Evolutionary conservation across 2,888 invertebrate genomes (phyloP).

Genomic region (Stenichneumon culpator): DNA sequence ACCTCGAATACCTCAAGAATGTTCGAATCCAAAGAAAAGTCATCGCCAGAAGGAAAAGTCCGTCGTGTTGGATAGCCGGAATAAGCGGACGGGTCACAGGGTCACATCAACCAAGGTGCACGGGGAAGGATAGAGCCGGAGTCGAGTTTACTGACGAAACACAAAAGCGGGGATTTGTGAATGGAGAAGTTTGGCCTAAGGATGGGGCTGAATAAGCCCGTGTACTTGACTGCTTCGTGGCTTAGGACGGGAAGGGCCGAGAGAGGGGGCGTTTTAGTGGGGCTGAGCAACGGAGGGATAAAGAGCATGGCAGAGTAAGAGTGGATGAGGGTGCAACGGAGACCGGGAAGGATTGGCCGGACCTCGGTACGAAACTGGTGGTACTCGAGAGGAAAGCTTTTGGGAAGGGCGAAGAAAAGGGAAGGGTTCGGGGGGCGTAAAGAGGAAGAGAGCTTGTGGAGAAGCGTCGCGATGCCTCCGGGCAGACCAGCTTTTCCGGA

Average conservation of each 20-base stretch:
- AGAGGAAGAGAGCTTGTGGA: constrained; percentile 59
- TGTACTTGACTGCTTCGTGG: constrained; percentile 62
- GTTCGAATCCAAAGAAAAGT: too few species aligned
- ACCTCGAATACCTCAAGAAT: too few species aligned
- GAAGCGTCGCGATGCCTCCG: constrained; percentile 63
- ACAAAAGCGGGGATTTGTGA: constrained; percentile 57
- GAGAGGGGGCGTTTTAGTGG: neutral
- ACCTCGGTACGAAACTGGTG: constrained; percentile 53
- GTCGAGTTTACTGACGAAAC: constrained; percentile 64
- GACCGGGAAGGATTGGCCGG: constrained; percentile 53
- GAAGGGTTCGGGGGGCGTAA: constrained; percentile 4
- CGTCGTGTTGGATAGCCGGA: constrained; percentile 29
- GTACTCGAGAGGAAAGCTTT: constrained; percentile 50
- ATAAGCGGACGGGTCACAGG: constrained; percentile 27
- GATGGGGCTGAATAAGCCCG: constrained; percentile 61
- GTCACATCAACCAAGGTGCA: constrained; percentile 17
- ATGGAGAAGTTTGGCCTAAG: constrained; percentile 45
- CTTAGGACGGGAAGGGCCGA: constrained; percentile 48
- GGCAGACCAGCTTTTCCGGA: constrained; percentile 54
- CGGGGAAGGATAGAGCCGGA: constrained; percentile 12
- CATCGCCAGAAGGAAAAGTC: constrained; percentile 39
- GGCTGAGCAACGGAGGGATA: neutral
- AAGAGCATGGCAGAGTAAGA: constrained; percentile 17
- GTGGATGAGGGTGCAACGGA: neutral
- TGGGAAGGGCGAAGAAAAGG: constrained; percentile 55